Base-by-base conservation (phyloP, 2,113 vertebrate species). In the Notothenia rossii region DNA sequence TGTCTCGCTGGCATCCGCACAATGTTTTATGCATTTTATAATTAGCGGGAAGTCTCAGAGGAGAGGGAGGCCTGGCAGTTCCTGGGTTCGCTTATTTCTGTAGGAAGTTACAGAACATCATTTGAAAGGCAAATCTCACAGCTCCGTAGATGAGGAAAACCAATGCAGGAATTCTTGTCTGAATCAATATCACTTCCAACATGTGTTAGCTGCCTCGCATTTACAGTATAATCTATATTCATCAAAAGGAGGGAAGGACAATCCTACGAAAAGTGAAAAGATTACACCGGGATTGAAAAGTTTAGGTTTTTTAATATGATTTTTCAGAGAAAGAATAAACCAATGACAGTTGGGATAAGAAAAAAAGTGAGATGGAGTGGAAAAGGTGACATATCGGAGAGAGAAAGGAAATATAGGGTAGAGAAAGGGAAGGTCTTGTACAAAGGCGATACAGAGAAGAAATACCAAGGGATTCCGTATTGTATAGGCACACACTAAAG, bases 1-100 rank as follows among this genome's bases (percentile, higher is more conserved):
- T 94, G 93, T 94, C 92, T 94, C 72, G 18, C 70, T 91, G 89
- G 88, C 90, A 91, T 93, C 92, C 82, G 48, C 65, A 5, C 18
- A 86, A 93, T 93, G 91, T 93, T 93, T 94, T 91, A 94, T 95
- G 92, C 86, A 95, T 94, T 92, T 94, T 84, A 91, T 95, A 94
- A 95, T 94, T 94, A 94, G 90, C 33, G 14, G 67, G 60, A 15
- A 55, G 81, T 88, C 91, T 93, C 87, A 0, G 59, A 70, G 76
- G 80, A 72, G 88, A 81, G 77, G 74, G 46, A 62, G 77, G 73
- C 63, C 51, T 29, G 61, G 75, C 72, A 50, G 60, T 76, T 84
- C 75, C 74, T 56, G 60, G 17, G 10, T 63, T 59, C 29, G 20
- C 67, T 81, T 89, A 76, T 75, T 81, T 83, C 77, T 69, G 77